Conservation (phyloP, 2,113 vertebrate genomes). For the Peromyscus polionotus region DNA sequence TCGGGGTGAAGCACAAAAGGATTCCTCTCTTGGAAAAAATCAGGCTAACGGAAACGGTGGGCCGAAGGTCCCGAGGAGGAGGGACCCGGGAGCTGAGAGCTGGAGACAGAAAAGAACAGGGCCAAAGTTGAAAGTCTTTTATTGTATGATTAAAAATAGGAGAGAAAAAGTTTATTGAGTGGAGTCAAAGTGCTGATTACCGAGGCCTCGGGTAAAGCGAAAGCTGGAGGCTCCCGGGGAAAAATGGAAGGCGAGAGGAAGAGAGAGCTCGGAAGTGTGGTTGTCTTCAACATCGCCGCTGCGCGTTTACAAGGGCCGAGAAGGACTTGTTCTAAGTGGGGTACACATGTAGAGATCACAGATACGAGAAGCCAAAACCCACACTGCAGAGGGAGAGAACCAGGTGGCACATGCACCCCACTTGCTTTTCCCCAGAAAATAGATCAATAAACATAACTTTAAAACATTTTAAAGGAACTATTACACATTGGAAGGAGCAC, state of each 20-base stretch:
- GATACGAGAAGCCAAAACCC: background rate
- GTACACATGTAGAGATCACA: background rate
- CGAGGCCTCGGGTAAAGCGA: background rate
- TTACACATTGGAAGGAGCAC: background rate
- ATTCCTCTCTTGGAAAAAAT: conserved; percentile 28
- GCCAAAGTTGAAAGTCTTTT: background rate
- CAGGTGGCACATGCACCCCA: background rate
- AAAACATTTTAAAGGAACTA: background rate
- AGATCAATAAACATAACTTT: background rate
- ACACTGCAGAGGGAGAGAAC: background rate
- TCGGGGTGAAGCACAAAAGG: background rate
- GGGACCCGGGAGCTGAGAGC: too few relatives aligned
- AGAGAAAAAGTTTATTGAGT: background rate
- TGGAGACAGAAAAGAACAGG: background rate
- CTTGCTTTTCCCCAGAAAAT: background rate
- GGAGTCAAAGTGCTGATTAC: background rate
- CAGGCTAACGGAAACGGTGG: background rate
- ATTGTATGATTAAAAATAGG: background rate
- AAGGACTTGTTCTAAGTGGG: background rate
- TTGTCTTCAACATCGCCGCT: background rate
- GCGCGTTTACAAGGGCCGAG: background rate
- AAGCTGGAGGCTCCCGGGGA: background rate
- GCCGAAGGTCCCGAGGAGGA: background rate
- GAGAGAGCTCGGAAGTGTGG: background rate
- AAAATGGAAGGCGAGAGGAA: background rate